A percentile compares a stretch with the other conserved stretches of the same genome.
These are phyloP conservation scores for Cyclophora albipunctata DNA, from an alignment of 2,888 invertebrate genomes.

Conservation along the genomic window DNA sequence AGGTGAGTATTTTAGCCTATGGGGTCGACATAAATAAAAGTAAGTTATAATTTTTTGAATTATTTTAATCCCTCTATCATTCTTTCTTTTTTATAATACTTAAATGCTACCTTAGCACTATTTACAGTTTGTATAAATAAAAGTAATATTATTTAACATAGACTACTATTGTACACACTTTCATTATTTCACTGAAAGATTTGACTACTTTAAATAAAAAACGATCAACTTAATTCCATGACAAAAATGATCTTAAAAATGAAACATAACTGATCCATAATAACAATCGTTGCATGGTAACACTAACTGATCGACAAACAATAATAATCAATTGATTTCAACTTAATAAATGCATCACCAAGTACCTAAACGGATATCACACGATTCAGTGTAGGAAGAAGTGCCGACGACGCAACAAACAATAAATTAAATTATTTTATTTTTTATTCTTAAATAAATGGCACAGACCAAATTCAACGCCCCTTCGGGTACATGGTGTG, in stretches of 20 bases:
- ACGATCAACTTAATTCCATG: slow-evolving; percentile 21
- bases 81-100: slow-evolving; percentile 69
- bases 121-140: slow-evolving; percentile 75
- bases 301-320: slow-evolving; percentile 47
- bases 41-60: slow-evolving; percentile 44
- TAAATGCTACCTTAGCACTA: slow-evolving; percentile 63
- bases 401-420: slow-evolving; percentile 52
- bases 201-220: slow-evolving; percentile 48
- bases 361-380: slow-evolving; percentile 49
- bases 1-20: not conserved
- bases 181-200: slow-evolving; percentile 50
- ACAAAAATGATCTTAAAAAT: slow-evolving; percentile 28
- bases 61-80: slow-evolving; percentile 71
- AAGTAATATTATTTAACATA: slow-evolving; percentile 66
- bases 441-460: slow-evolving; percentile 67
- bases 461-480: slow-evolving; percentile 67
- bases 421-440: slow-evolving; percentile 62
- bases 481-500: slow-evolving; percentile 61
- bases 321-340: slow-evolving; percentile 44
- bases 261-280: slow-evolving; percentile 24
- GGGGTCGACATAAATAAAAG: slow-evolving; percentile 36
- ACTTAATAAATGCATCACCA: slow-evolving; percentile 59
- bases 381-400: slow-evolving; percentile 57
- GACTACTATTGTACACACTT: slow-evolving; percentile 70
- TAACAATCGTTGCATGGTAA: slow-evolving; percentile 45